These are phyloP conservation scores for Odontesthes bonariensis DNA, from an alignment of 2,113 vertebrate species.

Conservation along the genomic window DNA sequence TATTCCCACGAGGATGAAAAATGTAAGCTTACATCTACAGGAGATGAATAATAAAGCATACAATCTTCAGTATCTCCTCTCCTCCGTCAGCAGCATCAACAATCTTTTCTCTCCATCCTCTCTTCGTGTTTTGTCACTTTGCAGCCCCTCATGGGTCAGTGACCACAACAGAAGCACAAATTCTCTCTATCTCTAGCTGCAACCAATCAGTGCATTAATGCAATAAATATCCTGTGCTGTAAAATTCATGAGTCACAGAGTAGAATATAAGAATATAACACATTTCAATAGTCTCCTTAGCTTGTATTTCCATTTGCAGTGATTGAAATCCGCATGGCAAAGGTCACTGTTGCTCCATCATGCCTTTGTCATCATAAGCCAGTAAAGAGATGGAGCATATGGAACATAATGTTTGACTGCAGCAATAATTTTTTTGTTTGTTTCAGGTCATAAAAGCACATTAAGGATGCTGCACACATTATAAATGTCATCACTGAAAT, in stretches of 20 bases:
- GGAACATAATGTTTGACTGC: constrained; percentile 19
- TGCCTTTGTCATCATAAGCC: constrained; percentile 35
- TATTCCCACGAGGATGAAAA: constrained; percentile 54
- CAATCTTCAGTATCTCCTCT: constrained; percentile 32
- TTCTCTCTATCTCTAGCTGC: constrained; percentile 23
- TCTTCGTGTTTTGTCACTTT: constrained; percentile 45
- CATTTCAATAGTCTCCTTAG: neutral
- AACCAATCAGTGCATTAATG: constrained; percentile 13
- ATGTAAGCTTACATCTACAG: constrained; percentile 62
- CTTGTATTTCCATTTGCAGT: constrained; percentile 15
- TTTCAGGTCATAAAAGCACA: constrained; percentile 4
- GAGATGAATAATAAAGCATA: constrained; percentile 60
- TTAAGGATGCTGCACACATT: constrained; percentile 20
- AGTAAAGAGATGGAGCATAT: constrained; percentile 14
- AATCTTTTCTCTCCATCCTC: constrained; percentile 23
- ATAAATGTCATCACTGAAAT: constrained; percentile 28
- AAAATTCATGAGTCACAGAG: constrained; percentile 7
- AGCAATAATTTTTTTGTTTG: constrained; percentile 11
- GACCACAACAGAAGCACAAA: constrained; percentile 41
- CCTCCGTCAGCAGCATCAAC: neutral
- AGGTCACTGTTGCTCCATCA: constrained; percentile 48
- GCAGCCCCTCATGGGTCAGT: constrained; percentile 44
- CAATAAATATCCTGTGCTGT: neutral
- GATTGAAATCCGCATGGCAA: constrained; percentile 19
- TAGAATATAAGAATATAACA: neutral